Percentiles rank a stretch among this genome's conserved stretches.
phyloP scores from a whole-genome alignment of 1,140 invertebrate species.

The Drosophila bocqueti region DNA sequence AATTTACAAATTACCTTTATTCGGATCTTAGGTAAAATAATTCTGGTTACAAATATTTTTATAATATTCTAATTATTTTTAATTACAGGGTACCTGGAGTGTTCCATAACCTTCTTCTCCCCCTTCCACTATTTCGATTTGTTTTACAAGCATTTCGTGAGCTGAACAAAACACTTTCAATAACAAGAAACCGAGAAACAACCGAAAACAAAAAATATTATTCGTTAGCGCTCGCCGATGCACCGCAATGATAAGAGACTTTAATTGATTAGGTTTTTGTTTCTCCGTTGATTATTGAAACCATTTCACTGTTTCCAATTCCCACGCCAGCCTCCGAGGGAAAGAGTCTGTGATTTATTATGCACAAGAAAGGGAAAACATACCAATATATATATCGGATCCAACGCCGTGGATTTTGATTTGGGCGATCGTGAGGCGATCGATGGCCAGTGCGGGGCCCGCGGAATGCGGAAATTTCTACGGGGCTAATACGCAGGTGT shows the following conservation, averaged over 20 bases:
- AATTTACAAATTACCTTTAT: background rate
- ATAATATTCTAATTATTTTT: background rate
- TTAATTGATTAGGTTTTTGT: slow-evolving; percentile 82
- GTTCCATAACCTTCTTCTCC: background rate
- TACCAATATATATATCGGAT: slow-evolving; percentile 34
- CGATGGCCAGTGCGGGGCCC: slow-evolving; percentile 7
- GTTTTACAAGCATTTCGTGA: slow-evolving; percentile 56
- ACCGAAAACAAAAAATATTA: slow-evolving; percentile 32
- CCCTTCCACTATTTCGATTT: slow-evolving; percentile 39
- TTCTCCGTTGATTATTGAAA: slow-evolving; percentile 71
- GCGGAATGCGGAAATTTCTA: slow-evolving; percentile 69
- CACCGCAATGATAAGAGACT: slow-evolving; percentile 83
- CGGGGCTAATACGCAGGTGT: slow-evolving; percentile 73
- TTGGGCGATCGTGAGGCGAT: slow-evolving; percentile 15
- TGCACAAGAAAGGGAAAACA: slow-evolving; percentile 44
- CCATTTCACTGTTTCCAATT: slow-evolving; percentile 72
- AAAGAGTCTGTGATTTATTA: slow-evolving; percentile 62
- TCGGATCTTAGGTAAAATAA: background rate
- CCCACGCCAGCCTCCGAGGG: slow-evolving; percentile 64
- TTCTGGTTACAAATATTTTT: background rate
- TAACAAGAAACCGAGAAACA: slow-evolving; percentile 38
- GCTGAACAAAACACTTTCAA: slow-evolving; percentile 67
- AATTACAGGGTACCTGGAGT: slow-evolving; percentile 7
- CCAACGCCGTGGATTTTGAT: slow-evolving; percentile 20
- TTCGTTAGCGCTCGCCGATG: slow-evolving; percentile 67